These are phyloP conservation scores for Endotricha flammealis DNA, from an alignment of 2,888 invertebrate genomes.

Conservation along the genomic window DNA sequence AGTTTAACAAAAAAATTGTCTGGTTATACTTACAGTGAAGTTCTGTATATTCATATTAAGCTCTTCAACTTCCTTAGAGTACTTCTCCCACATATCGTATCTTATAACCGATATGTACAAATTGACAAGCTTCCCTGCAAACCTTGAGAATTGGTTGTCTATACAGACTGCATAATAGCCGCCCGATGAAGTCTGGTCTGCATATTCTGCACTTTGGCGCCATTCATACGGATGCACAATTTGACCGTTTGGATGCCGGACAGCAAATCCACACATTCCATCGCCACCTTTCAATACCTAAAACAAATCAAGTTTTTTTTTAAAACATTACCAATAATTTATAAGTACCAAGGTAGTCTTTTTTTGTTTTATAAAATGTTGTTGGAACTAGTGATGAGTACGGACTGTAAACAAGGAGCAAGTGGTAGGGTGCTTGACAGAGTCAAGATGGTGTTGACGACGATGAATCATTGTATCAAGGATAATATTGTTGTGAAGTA, in stretches of 20 bases:
- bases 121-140: conserved; percentile 93
- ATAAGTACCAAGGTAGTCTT: too few relatives aligned
- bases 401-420: too few relatives aligned
- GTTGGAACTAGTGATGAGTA: too few relatives aligned
- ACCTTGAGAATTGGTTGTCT: conserved; percentile 95
- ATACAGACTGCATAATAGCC: conserved; percentile 95
- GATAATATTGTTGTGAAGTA: too few relatives aligned
- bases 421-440: too few relatives aligned
- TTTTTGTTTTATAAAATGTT: too few relatives aligned
- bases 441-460: too few relatives aligned
- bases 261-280: conserved; percentile 95
- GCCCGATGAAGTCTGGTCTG: conserved; percentile 87
- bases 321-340: too few relatives aligned
- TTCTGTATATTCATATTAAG: conserved; percentile 92
- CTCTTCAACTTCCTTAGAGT: conserved; percentile 92
- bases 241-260: conserved; percentile 89
- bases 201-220: conserved; percentile 93
- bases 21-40: conserved; percentile 84
- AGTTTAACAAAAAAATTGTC: background rate
- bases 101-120: conserved; percentile 94
- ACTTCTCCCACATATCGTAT: conserved; percentile 96
- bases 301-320: conserved; percentile 28
- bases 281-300: conserved; percentile 95
- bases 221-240: conserved; percentile 94
- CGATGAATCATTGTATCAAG: too few relatives aligned